Conservation (phyloP, 2,888 invertebrate genomes). For the Gastrophysa polygoni region DNA sequence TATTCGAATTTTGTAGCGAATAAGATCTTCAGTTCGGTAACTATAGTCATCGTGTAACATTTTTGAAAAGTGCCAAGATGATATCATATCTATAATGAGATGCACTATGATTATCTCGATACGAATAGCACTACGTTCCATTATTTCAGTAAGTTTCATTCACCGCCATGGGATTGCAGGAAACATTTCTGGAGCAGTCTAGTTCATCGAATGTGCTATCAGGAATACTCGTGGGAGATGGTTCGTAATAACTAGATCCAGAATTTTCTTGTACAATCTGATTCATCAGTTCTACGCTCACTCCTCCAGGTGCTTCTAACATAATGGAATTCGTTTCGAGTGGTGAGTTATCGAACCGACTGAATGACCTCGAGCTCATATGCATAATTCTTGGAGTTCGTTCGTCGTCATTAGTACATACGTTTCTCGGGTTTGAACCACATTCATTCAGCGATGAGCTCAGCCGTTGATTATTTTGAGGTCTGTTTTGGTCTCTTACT, state of each 20-base stretch:
- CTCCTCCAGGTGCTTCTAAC: conserved; percentile 4
- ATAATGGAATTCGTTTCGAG: neutral
- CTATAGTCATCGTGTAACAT: too few relatives aligned
- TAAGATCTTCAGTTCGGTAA: too few relatives aligned
- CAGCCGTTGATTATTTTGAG: too few relatives aligned
- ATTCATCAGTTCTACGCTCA: neutral
- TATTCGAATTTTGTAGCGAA: too few relatives aligned
- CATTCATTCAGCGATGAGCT: neutral
- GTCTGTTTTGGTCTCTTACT: too few relatives aligned
- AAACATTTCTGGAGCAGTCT: too few relatives aligned
- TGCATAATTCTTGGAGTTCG: conserved; percentile 4
- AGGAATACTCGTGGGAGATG: neutral
- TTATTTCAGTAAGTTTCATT: too few relatives aligned
- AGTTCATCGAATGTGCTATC: neutral
- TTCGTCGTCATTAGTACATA: conserved; percentile 2
- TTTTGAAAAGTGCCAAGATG: too few relatives aligned
- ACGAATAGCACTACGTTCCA: too few relatives aligned
- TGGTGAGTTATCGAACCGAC: neutral
- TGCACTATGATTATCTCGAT: too few relatives aligned
- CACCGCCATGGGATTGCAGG: too few relatives aligned
- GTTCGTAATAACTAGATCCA: neutral
- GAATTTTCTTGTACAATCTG: neutral
- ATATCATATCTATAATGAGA: too few relatives aligned
- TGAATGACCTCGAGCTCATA: neutral
- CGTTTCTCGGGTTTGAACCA: neutral